A percentile compares a stretch with the other conserved stretches of the same genome.
Conservation (phyloP, 1,140 invertebrate species). For the Ostrea edulis region DNA sequence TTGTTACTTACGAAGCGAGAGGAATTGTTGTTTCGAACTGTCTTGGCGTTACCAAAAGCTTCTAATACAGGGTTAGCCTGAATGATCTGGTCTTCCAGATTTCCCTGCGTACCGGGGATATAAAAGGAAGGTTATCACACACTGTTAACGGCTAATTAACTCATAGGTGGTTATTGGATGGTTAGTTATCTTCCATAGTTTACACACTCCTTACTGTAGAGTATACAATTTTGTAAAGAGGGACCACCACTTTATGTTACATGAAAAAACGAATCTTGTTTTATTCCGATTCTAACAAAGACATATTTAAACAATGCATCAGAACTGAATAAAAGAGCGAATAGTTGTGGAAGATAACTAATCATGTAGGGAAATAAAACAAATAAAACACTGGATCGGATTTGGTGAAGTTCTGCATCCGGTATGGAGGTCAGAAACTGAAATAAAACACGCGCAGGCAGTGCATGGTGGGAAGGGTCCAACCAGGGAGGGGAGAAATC, state of each 20-base stretch:
- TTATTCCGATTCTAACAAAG: not conserved
- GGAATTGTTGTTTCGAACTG: conserved; percentile 84
- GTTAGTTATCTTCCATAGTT: not conserved
- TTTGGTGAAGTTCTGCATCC: not conserved
- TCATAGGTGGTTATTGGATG: conserved; percentile 16
- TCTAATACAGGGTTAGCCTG: conserved; percentile 83
- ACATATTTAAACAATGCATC: not conserved
- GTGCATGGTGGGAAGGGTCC: conserved; percentile 20
- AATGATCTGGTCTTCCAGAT: conserved; percentile 85
- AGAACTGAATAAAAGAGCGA: not conserved
- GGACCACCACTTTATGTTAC: no score
- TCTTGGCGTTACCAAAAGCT: conserved; percentile 84
- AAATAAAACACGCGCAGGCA: conserved; percentile 34
- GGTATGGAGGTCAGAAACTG: not conserved
- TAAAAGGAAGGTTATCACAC: conserved; percentile 35
- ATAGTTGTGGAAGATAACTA: not conserved
- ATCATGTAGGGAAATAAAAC: conserved; percentile 2
- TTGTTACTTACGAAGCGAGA: conserved; percentile 82
- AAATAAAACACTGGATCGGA: not conserved
- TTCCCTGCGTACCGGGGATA: conserved; percentile 67
- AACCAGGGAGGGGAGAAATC: not conserved
- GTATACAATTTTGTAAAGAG: no score
- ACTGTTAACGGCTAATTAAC: conserved; percentile 5
- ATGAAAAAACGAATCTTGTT: no score
- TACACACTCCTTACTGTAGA: not conserved